phyloP scores from a whole-genome alignment of 92 coral and sea anemone species.

The Pocillopora meandrina region DNA sequence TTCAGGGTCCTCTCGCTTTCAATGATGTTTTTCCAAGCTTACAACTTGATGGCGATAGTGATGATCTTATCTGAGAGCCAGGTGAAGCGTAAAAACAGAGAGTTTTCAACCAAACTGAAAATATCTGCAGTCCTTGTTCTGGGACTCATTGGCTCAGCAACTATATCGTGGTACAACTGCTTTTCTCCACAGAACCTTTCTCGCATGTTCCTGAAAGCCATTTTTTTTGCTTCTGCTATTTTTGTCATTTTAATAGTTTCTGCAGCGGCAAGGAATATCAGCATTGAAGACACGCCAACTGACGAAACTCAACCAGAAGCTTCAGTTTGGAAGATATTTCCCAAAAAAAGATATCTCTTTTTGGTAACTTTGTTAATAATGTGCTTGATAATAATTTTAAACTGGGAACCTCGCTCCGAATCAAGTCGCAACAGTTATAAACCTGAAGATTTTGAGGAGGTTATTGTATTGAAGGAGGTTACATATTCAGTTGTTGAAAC shows the following conservation, averaged over 20 bases:
- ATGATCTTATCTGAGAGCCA: neutral
- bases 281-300: neutral
- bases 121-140: neutral
- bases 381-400: no score
- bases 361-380: no score
- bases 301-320: no score
- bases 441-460: no score
- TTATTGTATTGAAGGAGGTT: no score
- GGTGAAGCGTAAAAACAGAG: neutral
- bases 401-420: no score
- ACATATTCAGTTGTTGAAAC: no score
- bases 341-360: no score
- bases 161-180: neutral
- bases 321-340: no score
- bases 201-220: neutral
- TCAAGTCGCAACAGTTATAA: no score
- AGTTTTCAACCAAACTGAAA: neutral
- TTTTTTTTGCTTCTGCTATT: neutral
- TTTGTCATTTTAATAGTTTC: neutral
- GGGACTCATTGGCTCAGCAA: neutral
- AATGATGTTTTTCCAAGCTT: neutral
- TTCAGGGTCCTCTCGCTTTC: neutral
- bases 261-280: neutral
- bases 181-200: neutral
- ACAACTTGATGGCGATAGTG: neutral